Conservation (phyloP, 2,113 vertebrate genomes). For the Rhea pennata region DNA sequence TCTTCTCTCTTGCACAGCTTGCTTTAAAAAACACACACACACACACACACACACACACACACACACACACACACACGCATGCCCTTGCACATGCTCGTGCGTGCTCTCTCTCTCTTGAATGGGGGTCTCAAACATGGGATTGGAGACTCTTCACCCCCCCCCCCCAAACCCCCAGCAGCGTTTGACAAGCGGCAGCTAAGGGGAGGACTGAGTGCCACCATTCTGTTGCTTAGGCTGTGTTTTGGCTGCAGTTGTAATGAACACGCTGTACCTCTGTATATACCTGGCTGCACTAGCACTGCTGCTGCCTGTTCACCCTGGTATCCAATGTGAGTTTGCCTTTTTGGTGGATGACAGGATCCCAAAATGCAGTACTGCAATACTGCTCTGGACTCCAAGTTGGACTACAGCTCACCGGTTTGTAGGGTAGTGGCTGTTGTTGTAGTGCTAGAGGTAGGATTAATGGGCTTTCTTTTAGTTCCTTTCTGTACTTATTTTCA, state of each 20-base stretch:
- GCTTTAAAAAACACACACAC: background rate
- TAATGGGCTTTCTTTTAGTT: background rate
- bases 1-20: background rate
- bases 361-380: background rate
- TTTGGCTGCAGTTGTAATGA: background rate
- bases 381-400: background rate
- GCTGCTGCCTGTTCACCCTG: background rate
- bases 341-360: background rate
- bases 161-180: background rate
- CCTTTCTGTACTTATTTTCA: background rate
- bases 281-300: background rate
- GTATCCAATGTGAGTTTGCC: background rate
- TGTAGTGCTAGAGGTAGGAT: background rate
- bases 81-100: too few relatives aligned
- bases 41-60: too few relatives aligned
- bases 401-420: background rate
- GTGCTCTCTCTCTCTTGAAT: background rate
- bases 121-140: background rate
- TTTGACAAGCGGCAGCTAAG: background rate
- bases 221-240: background rate
- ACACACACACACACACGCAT: too few relatives aligned
- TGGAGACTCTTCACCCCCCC: background rate
- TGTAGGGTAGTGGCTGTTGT: background rate
- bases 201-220: background rate
- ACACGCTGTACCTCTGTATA: fast-evolving